phyloP scores from a whole-genome alignment of 2,888 invertebrate species.

The Stenurella melanura region DNA sequence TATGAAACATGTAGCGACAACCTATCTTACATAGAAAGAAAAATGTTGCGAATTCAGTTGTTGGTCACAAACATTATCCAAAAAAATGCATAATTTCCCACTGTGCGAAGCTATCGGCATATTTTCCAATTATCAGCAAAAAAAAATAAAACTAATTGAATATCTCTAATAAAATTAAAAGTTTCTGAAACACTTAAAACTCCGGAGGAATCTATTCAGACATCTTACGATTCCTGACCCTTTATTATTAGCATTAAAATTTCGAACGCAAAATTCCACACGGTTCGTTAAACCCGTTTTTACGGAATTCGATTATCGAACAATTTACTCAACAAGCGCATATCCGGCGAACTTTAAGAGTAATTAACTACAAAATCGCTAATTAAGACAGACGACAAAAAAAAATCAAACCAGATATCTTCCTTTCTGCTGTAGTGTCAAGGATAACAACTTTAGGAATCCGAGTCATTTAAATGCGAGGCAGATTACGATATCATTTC shows the following conservation, averaged over 20 bases:
- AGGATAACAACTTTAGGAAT: conserved; percentile 44
- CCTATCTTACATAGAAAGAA: too few species aligned
- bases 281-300: conserved; percentile 17
- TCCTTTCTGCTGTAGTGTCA: conserved; percentile 35
- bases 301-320: conserved; percentile 15
- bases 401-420: conserved; percentile 13
- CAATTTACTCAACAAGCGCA: conserved; percentile 3
- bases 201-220: not conserved
- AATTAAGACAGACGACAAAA: not conserved
- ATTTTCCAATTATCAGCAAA: too few species aligned
- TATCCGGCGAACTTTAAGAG: conserved; percentile 5
- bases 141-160: too few species aligned
- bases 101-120: too few species aligned
- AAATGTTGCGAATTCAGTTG: too few species aligned
- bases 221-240: not conserved
- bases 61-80: too few species aligned
- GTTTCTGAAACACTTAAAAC: too few species aligned
- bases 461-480: conserved; percentile 30
- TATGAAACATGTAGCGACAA: too few species aligned
- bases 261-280: not conserved
- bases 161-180: too few species aligned
- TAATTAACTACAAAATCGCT: conserved; percentile 1
- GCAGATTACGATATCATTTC: conserved; percentile 39
- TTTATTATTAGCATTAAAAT: not conserved
- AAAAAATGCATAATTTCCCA: too few species aligned